Base-by-base conservation (phyloP, 2,888 invertebrate genomes). In the Philonicus albiceps region DNA sequence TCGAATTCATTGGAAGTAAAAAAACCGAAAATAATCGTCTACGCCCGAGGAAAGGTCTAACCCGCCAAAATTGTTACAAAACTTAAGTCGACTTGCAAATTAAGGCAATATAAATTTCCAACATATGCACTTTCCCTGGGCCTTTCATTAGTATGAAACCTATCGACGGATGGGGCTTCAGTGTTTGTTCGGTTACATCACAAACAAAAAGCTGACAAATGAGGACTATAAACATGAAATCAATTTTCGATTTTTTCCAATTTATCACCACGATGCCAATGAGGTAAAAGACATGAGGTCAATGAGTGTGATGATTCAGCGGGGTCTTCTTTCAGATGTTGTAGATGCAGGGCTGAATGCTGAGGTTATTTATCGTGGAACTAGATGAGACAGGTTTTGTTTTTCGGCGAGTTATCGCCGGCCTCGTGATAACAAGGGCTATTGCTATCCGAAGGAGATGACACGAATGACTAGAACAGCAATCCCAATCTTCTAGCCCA, bases 181-280 rank as follows among this genome's bases (percentile, higher is more conserved):
- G n/a, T 78, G 27, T 78, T 78, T 78, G 30, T 13, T 27, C 49
- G 27, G 78, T 78, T 78, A 78, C 78, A 78, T 78, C 78, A 78
- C 16, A n/a, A 43, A 49, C 34, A 37, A 40, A 76, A 34, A 76
- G 22, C 31, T 74, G 34, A 74, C 74, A 74, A 31, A 74, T 74
- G 74, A 74, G 31, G 31, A 16, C 74, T 74, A 34, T 31, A 74
- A 34, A 74, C 74, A 74, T 34, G 74, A 19, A 74, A 74, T 31
- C 74, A 34, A 74, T 74, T 34, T 74, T 31, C 2, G 19, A 34
- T 74, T 31, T 74, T 34, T 74, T 74, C 31, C 0, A 11, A 27
- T 64, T 64, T 64, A 64, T 64, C 64, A 64, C 64, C 64, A 13
- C 19, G 64, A 49, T 49, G 19, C 49, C 49, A 49, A 49, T 49